Evolutionary conservation across 2,797 vertebrate genomes (phyloP), one percentile per base, ranked within the genome.

Genomic region (Lacerta agilis): DNA sequence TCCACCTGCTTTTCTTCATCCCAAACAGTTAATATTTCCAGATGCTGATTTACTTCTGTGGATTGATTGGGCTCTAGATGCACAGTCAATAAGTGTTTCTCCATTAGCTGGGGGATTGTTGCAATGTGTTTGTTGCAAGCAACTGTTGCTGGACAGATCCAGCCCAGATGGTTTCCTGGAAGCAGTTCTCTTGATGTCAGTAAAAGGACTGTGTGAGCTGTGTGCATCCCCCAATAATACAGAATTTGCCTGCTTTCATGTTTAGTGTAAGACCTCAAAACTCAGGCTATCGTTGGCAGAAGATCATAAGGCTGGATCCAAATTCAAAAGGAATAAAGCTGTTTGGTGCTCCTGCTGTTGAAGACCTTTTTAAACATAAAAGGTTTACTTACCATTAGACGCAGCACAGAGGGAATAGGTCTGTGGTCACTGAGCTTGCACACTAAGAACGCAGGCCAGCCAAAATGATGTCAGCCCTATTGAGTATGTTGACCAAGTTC

Each of bases 11-110:
- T 93, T 93, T 61, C 29, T 86, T 75, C 92, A 91, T 83, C 91
- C 78, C 11, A 0, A 85, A 88, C 71, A 89, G 90, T 94, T 94
- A 91, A 84, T 85, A 90, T 94, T 94, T 93, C 92, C 89, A 97
- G 94, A 95, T 94, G 93, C 77, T 94, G 89, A 95, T 90, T 90
- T 82, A 93, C 85, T 84, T 93, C 82, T 91, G 86, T 92, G 87
- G 85, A 95, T 88, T 92, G 91, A 93, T 77, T 72, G 89, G 77
- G 67, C 91, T 95, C 91, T 93, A 96, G 87, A 88, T 71, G 77
- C 91, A 91, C 89, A 94, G 86, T 79, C 87, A 91, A 91, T 71
- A 91, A 10, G 10, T 81, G 92, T 89, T 94, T 95, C 38, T 94
- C 93, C 86, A 23, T 87, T 91, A 93, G 87, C 90, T 92, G 88